Base-by-base conservation (phyloP, 2,113 vertebrate genomes). In the Synchiropus splendidus region DNA sequence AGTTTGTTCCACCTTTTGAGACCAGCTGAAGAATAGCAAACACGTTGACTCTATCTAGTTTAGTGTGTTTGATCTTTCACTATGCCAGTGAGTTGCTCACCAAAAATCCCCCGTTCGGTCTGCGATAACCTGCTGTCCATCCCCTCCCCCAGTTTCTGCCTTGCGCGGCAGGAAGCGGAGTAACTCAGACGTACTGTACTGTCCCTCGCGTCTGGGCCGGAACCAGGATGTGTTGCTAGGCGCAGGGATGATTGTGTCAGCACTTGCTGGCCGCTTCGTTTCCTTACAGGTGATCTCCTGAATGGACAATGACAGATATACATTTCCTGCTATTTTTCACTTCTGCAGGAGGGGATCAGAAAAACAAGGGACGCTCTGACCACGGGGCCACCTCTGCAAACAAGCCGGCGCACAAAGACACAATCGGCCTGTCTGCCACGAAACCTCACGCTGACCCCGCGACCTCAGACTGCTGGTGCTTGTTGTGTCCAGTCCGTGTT, bases 231-330 rank as follows among this genome's bases (percentile, higher is more conserved):
- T 82, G 80, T 80, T 82, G 78, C 78, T 82, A 77, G 77, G 80
- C 71, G 57, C 80, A 49, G 78, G 67, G 74, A 80, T 81, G 83
- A 78, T 79, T 79, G 81, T 83, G 83, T 85, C 83, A 85, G 81
- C 83, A 82, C 80, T 82, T 79, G 78, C 78, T 71, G 70, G 71
- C 70, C 72, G 69, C 74, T 72, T 55, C 54, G 72, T 82, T 83
- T 86, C 82, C 84, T 83, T 85, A 84, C 84, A 86, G 84, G 84
- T 86, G 83, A 86, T 83, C 79, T 79, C 73, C 70, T 85, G 74
- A 84, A 84, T 84, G 69, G 70, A 73, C 77, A 83, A 74, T 84
- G 83, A 85, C 83, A 85, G 83, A 85, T 83, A 79, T 81, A 85
- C 69, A 59, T 80, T 81, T 85, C 83, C 83, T 85, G 81, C 75